Conservation (phyloP, 2,888 invertebrate genomes). For the Acrobasis suavella region DNA sequence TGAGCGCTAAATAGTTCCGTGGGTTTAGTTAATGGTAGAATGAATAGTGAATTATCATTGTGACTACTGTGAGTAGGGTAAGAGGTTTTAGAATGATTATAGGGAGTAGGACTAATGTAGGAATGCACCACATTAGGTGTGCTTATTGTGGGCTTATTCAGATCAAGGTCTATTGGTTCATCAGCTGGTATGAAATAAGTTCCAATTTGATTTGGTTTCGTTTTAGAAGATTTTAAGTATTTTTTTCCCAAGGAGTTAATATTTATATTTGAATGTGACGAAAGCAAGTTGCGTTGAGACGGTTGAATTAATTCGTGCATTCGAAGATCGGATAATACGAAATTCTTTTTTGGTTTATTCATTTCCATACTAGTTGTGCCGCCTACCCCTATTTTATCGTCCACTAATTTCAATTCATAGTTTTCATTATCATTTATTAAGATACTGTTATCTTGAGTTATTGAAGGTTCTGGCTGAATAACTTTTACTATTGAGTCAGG, state of each 20-base stretch:
- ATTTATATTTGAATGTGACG: not conserved
- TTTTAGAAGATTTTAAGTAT: conserved; percentile 1
- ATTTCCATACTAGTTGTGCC: no score
- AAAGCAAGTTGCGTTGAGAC: not conserved
- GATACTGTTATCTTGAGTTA: conserved; percentile 32
- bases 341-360: conserved; percentile 30
- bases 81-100: not conserved
- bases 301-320: conserved; percentile 40
- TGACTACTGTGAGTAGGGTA: not conserved
- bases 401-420: not conserved
- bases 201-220: conserved; percentile 8
- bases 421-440: conserved; percentile 17
- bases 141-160: not conserved
- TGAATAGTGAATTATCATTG: not conserved
- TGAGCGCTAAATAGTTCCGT: conserved; percentile 29
- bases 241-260: conserved; percentile 4
- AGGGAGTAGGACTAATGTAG: not conserved
- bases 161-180: conserved; percentile 18
- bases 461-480: conserved; percentile 44
- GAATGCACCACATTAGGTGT: conserved; percentile 10
- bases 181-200: conserved; percentile 13
- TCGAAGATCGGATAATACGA: conserved; percentile 41
- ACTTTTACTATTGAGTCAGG: conserved; percentile 49
- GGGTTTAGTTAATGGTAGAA: not conserved
- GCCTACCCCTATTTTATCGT: not conserved